Evolutionary conservation across 1,140 invertebrate genomes (phyloP), one percentile per base, ranked within the genome.

Genomic region (Chymomyza costata): DNA sequence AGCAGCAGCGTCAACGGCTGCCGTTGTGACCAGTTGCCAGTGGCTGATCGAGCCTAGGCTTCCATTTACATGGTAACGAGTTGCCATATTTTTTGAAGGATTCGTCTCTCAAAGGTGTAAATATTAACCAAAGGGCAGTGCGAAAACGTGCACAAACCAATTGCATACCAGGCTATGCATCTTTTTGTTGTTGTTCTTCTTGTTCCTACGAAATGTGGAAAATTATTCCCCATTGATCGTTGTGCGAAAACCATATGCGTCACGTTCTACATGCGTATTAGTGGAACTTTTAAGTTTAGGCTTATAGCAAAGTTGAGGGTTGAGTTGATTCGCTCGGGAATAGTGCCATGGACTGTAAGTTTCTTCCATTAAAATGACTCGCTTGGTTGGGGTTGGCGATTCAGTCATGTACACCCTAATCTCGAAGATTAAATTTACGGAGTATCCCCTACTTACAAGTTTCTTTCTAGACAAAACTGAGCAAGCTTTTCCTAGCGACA

Each of bases 81-180:
- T 66, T 76, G 61, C 62, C 73, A 70, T 76, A 66, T 76, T 78
- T 28, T 6, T 70, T 78, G 71, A 78, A 78, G 66, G 57, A 78
- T 76, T 74, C 65, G 61, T 68, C 70, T 65, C 55, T 65, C 38
- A 45, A 49, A 74, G 70, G 70, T 74, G 70, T 74, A 76, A 74
- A 74, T 76, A 76, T 76, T 76, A 74, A 76, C 51, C 70, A 74
- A 76, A 67, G 70, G 52, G 65, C 69, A 62, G 65, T 76, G 65
- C 65, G 65, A 69, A 76, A 76, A 57, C 70, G 65, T 69, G 61
- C 25, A 5, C 5, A 28, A 28, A 28, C 25, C 10, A 28, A 6
- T 6, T 28, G 25, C 25, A 5, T 28, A 10, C 25, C 25, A 6
- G 25, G 25, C 25, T 10, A 28, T 28, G 25, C 25, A 6, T 28